These are phyloP conservation scores for Caiman crocodilus DNA, from an alignment of 2,797 vertebrate genomes.

Conservation along the genomic window DNA sequence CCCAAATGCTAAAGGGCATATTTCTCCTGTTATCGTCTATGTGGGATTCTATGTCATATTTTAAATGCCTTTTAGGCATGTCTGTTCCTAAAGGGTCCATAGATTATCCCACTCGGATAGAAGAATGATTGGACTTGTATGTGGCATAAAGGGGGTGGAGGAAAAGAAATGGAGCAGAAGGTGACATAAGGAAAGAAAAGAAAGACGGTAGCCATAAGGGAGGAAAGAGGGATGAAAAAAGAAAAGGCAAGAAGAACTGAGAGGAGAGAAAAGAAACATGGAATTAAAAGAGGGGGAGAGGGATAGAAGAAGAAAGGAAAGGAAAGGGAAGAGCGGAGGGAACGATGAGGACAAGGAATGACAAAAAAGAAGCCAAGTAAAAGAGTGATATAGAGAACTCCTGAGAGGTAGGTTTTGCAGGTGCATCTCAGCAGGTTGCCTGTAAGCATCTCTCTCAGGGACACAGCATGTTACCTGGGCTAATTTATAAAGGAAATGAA, in stretches of 20 bases:
- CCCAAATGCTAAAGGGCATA: neutral
- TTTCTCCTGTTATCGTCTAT: neutral
- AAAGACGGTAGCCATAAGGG: neutral
- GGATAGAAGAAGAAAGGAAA: neutral
- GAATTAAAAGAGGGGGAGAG: neutral
- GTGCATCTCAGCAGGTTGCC: conserved; percentile 75
- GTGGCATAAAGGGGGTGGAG: neutral
- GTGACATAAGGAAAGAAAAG: neutral
- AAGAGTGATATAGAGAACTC: conserved; percentile 26
- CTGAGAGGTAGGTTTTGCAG: conserved; percentile 69
- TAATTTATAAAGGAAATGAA: conserved; percentile 84
- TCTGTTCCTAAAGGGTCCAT: neutral
- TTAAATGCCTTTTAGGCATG: neutral
- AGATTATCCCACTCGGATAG: neutral
- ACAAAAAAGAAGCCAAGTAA: conserved; percentile 13
- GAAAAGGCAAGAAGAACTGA: neutral
- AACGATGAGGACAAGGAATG: conserved; percentile 9
- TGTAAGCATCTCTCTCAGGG: conserved; percentile 68
- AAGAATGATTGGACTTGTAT: neutral
- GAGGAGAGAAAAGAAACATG: neutral
- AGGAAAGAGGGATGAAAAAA: neutral
- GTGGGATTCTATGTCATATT: neutral
- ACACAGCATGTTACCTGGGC: conserved; percentile 76
- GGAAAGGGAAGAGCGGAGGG: neutral
- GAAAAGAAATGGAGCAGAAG: neutral